phyloP scores from a whole-genome alignment of 2,797 vertebrate species.

The Acanthiza pusilla region DNA sequence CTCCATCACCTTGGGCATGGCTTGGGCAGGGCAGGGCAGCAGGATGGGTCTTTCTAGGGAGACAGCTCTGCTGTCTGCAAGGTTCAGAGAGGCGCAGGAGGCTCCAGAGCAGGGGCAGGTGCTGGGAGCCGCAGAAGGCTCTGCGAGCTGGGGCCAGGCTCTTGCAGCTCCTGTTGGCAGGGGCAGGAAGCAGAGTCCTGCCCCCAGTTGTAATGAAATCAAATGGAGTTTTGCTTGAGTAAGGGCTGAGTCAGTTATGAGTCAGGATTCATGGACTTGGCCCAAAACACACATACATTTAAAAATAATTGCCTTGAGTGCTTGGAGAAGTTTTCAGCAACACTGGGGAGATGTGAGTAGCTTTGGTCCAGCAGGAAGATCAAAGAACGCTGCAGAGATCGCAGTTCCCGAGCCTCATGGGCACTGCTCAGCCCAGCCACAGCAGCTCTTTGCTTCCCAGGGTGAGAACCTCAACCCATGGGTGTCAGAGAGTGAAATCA shows the following conservation, averaged over 20 bases:
- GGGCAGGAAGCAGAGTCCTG: background rate
- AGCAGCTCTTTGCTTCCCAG: constrained; percentile 41
- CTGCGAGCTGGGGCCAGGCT: background rate
- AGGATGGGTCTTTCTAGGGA: background rate
- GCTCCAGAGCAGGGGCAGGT: background rate
- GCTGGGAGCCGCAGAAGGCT: background rate
- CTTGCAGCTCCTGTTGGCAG: background rate
- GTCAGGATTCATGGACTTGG: constrained; percentile 52
- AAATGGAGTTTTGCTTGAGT: constrained; percentile 54
- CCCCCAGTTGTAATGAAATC: constrained; percentile 10
- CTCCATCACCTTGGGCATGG: background rate
- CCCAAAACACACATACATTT: constrained; percentile 43
- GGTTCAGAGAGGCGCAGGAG: background rate
- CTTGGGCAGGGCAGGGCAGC: background rate
- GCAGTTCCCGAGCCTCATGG: constrained; percentile 1
- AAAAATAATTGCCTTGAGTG: constrained; percentile 56
- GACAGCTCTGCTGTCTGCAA: background rate
- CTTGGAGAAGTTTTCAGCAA: constrained; percentile 37
- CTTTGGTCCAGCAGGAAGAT: constrained; percentile 52
- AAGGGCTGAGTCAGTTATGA: constrained; percentile 58
- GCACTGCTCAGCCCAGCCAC: constrained; percentile 40
- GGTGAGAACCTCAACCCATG: constrained; percentile 41
- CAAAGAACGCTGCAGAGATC: constrained; percentile 13
- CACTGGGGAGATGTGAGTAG: constrained; percentile 37
- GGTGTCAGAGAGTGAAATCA: constrained; percentile 60